A percentile compares a stretch with the other conserved stretches of the same genome.
phyloP scores from a whole-genome alignment of 2,113 vertebrate species.

The Ammodytes marinus region DNA sequence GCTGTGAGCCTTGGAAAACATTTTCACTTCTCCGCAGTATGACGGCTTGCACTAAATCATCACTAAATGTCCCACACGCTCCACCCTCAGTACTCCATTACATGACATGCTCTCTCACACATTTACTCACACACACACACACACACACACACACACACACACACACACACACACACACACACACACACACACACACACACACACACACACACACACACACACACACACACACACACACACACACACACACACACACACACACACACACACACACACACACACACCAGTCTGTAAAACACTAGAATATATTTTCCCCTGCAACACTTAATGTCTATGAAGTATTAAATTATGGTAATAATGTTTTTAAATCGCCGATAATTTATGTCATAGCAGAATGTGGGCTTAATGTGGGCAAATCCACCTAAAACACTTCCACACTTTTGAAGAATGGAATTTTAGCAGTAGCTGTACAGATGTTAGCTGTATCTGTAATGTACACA shows the following conservation, averaged over 20 bases:
- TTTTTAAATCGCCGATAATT: constrained; percentile 17
- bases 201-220: too few species aligned
- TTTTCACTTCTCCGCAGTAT: constrained; percentile 63
- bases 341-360: constrained; percentile 34
- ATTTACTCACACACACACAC: too few species aligned
- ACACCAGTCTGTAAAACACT: background rate
- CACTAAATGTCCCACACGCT: constrained; percentile 45
- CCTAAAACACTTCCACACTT: background rate
- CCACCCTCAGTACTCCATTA: constrained; percentile 37
- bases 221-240: too few species aligned
- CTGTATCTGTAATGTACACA: too few species aligned
- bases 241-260: constrained; percentile 3
- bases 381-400: constrained; percentile 9
- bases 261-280: constrained; percentile 5
- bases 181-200: too few species aligned
- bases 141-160: too few species aligned
- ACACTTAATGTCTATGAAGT: constrained; percentile 31
- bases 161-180: too few species aligned
- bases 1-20: constrained; percentile 72
- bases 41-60: constrained; percentile 69
- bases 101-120: constrained; percentile 32
- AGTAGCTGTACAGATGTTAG: too few species aligned
- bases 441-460: too few species aligned
- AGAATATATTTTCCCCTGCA: constrained; percentile 20
- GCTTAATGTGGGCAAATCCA: background rate